Evolutionary conservation across 92 coral and sea anemone species (phyloP).

Genomic region (Diadumene lineata): DNA sequence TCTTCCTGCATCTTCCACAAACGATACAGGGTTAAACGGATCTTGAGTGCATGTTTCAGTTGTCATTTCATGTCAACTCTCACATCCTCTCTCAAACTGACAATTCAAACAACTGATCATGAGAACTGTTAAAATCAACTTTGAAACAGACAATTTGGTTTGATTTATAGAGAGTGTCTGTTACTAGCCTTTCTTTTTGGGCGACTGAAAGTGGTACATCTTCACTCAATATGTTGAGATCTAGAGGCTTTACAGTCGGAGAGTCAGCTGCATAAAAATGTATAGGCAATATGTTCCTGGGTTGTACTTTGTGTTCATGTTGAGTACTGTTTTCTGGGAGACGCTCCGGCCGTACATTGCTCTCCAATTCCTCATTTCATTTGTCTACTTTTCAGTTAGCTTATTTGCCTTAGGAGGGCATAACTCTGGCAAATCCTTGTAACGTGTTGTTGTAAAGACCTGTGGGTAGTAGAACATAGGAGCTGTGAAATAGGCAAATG

Average conservation of each 20-base stretch:
- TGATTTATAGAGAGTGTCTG: too few relatives aligned
- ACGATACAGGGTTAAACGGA: slow-evolving; percentile 63
- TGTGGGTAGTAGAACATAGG: slow-evolving; percentile 23
- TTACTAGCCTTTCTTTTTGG: too few relatives aligned
- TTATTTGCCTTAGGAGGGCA: slow-evolving; percentile 47
- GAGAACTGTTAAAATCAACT: too few relatives aligned
- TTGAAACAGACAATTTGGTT: too few relatives aligned
- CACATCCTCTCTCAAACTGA: too few relatives aligned
- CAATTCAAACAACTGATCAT: too few relatives aligned
- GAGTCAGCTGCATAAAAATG: slow-evolving; percentile 71
- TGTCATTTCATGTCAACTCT: too few relatives aligned
- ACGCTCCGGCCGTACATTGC: slow-evolving; percentile 67
- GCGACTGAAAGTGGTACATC: too few relatives aligned
- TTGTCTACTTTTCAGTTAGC: slow-evolving; percentile 41
- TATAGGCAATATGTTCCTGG: slow-evolving; percentile 70
- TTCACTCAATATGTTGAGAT: too few relatives aligned
- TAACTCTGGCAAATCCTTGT: slow-evolving; percentile 59
- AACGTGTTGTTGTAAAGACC: slow-evolving; percentile 27
- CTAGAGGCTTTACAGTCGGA: too few relatives aligned
- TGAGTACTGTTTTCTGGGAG: slow-evolving; percentile 67
- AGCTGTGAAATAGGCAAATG: slow-evolving; percentile 21
- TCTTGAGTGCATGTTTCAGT: too few relatives aligned
- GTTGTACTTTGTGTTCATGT: slow-evolving; percentile 62
- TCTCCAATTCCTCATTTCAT: slow-evolving; percentile 58
- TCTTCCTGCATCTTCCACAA: slow-evolving; percentile 62